Evolutionary conservation across 1,140 invertebrate species (phyloP), one percentile per base, ranked within the genome.

Genomic region (Drosophila kikkawai): DNA sequence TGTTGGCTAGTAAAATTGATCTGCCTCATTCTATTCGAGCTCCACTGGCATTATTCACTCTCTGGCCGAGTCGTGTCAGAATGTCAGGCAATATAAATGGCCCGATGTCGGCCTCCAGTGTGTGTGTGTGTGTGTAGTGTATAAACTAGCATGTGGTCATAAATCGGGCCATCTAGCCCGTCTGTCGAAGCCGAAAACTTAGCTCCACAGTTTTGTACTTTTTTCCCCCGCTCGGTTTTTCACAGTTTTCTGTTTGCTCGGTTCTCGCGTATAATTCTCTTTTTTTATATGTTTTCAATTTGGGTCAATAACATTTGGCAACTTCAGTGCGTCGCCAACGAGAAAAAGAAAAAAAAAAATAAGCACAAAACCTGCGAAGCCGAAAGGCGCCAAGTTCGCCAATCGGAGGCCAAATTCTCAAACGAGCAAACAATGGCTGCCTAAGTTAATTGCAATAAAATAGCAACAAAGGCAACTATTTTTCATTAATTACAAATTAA

Each of bases 301-400:
- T 90, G 82, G 85, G 85, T 90, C 85, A 90, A 90, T 90, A 90
- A 90, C 85, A 90, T 85, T 88, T 90, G 85, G 85, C 85, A 88
- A 85, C 67, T 82, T 71, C 74, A 84, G 64, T 85, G 82, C 82
- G 82, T 80, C 71, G 82, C 60, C 70, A 51, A 45, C 76, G 11
- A 67, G 64, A 57, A 60, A 57, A 50, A 47, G 8, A 2, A 50
- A 51, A 13, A 47, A 32, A 15, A 45, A 69, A 44, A 56, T 29
- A 48, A 15, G 26, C 22, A 22, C 26, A 48, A 70, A 59, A 41
- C 53, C 50, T 32, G 34, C 45, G 17, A 79, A 76, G 71, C 59
- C 73, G 74, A 64, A 78, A 85, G 82, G 82, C 83, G 83, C 83
- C 83, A 87, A 88, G 85, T 88, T 84, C 85, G 80, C 84, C 63